Base-by-base conservation (phyloP, 53 echinoderm and acorn worm species). In the Temnopleurus reevesii region DNA sequence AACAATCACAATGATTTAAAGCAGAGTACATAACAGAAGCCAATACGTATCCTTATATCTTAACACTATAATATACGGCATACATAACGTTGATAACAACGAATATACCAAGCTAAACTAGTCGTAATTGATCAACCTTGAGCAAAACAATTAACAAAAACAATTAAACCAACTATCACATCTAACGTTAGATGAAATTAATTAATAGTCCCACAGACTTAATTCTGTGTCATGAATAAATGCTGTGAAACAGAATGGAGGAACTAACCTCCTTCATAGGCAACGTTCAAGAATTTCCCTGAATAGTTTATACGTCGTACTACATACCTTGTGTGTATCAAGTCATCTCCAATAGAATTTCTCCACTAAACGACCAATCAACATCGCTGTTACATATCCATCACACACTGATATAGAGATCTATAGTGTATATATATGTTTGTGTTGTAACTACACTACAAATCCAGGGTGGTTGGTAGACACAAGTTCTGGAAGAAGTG, bases 361-460 rank as follows among this genome's bases (percentile, higher is more conserved):
- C 79, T 10, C 8, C 45, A 25, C 49, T 47, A 47, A 46, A 45
- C 27, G 2, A n/a, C 49, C 79, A 71, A 38, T 9, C 41, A 36
- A 79, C 28, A 46, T 79, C 46, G 46, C 79, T 28, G 28, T 8
- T 17, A 5, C 2, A 29, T 27, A 26, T 65, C 46, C 5, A 79
- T 79, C 79, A 79, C 79, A 79, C 79, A 79, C 79, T 79, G 79
- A 79, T 79, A 79, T 79, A 79, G 79, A 49, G 46, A 79, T 79
- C 79, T 79, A 79, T 79, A 79, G 49, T 79, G 79, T 79, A 47
- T 79, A 49, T 79, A 79, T 47, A 79, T n/a, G n/a, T n/a, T n/a
- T n/a, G n/a, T n/a, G n/a, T n/a, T n/a, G n/a, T n/a, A n/a, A n/a
- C n/a, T n/a, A n/a, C n/a, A n/a, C n/a, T n/a, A n/a, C n/a, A n/a